phyloP scores from a whole-genome alignment of 2,888 invertebrate genomes.

The Teinopalpus imperialis region DNA sequence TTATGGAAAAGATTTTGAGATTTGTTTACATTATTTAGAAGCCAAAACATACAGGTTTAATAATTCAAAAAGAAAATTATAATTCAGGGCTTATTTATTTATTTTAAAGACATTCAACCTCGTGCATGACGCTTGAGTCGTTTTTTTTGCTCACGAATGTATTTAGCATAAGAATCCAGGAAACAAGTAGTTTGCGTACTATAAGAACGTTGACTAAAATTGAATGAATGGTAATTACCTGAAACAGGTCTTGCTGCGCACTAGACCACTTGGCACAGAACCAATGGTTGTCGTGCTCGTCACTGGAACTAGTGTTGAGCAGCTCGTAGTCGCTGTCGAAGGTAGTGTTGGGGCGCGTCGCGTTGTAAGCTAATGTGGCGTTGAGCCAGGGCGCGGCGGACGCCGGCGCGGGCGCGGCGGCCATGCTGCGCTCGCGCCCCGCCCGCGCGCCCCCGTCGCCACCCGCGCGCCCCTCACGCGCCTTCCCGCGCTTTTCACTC shows the following conservation, averaged over 20 bases:
- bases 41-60: no score
- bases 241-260: conserved; percentile 91
- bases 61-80: no score
- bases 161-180: no score
- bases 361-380: conserved; percentile 79
- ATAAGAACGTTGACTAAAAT: no score
- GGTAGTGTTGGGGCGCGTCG: conserved; percentile 76
- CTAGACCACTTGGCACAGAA: conserved; percentile 90
- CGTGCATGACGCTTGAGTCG: no score
- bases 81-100: no score
- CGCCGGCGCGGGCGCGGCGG: conserved; percentile 65
- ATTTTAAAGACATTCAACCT: no score
- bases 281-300: conserved; percentile 71
- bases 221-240: conserved; percentile 53
- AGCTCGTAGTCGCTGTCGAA: conserved; percentile 78
- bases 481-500: conserved; percentile 54
- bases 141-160: no score
- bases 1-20: no score
- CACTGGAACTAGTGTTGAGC: conserved; percentile 70
- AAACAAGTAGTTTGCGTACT: no score
- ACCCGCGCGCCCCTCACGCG: conserved; percentile 43
- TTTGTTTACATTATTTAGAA: no score
- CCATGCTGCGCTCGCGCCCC: conserved; percentile 66
- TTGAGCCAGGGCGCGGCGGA: conserved; percentile 77
- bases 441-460: conserved; percentile 52